phyloP scores from a whole-genome alignment of 2,113 vertebrate species.

The Podarcis raffonei region DNA sequence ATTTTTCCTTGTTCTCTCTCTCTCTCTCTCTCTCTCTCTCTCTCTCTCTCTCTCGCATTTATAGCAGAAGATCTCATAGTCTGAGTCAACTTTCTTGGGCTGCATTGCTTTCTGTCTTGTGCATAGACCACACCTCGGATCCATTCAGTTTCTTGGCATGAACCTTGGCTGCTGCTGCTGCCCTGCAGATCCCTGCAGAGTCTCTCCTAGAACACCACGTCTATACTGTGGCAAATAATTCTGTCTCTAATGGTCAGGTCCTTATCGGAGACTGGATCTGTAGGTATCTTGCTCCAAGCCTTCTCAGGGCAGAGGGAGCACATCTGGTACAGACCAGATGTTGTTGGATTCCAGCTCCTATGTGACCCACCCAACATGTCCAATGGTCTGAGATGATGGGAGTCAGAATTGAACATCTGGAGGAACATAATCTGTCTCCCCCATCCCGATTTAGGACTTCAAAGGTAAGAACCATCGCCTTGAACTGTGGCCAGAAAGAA shows the following conservation, averaged over 20 bases:
- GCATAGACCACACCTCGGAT: neutral
- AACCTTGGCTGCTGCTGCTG: neutral
- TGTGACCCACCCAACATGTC: neutral
- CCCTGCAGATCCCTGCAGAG: neutral
- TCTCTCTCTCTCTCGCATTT: neutral
- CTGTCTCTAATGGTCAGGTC: neutral
- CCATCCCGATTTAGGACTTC: neutral
- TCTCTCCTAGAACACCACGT: too few species aligned
- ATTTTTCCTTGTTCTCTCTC: neutral
- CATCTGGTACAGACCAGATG: neutral
- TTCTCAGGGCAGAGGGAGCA: neutral
- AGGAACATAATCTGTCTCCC: neutral
- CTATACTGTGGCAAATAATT: neutral
- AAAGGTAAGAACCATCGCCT: neutral
- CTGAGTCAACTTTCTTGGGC: neutral
- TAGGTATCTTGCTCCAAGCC: neutral
- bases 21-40: neutral
- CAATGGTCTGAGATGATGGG: neutral
- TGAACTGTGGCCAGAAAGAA: neutral
- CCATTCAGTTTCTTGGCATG: neutral
- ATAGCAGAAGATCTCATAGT: neutral
- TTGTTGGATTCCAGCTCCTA: neutral
- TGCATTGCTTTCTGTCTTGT: neutral
- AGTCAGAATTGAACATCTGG: neutral
- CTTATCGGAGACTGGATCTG: neutral